phyloP scores from a whole-genome alignment of 2,797 vertebrate species.

The Leptatherina wallacei region DNA sequence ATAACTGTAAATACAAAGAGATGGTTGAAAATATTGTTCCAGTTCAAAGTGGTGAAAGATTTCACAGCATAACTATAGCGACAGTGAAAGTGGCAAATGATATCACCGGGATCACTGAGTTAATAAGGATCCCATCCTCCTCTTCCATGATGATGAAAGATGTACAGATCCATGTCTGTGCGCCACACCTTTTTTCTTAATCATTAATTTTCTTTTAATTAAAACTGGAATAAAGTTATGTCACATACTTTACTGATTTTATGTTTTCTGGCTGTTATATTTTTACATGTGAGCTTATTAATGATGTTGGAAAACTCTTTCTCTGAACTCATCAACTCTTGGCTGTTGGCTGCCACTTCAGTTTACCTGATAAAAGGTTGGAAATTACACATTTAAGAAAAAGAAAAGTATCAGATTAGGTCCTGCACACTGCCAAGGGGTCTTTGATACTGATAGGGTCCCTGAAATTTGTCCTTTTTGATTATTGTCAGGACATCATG shows the following conservation, averaged over 20 bases:
- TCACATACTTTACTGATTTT: too few relatives aligned
- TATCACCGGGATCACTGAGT: background rate
- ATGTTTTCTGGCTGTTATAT: background rate
- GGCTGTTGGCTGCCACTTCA: background rate
- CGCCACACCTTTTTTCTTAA: background rate
- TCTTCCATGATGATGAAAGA: background rate
- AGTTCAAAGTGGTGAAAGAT: background rate
- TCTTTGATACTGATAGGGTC: background rate
- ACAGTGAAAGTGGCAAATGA: background rate
- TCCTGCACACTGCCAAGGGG: background rate
- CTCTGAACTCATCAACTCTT: background rate
- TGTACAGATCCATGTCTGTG: background rate
- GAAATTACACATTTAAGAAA: background rate
- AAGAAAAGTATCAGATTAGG: background rate
- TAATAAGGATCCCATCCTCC: background rate
- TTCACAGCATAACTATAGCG: background rate
- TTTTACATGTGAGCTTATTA: background rate
- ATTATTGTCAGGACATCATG: background rate
- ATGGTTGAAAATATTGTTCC: background rate
- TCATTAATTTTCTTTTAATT: background rate
- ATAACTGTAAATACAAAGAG: background rate
- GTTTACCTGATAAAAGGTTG: background rate
- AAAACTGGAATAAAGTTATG: too few relatives aligned
- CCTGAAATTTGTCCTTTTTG: background rate
- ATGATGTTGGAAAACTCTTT: background rate